A percentile compares a stretch with the other conserved stretches of the same genome.
These are phyloP conservation scores for Pomatostomus ruficeps DNA, from an alignment of 2,113 vertebrate species.

Conservation along the genomic window DNA sequence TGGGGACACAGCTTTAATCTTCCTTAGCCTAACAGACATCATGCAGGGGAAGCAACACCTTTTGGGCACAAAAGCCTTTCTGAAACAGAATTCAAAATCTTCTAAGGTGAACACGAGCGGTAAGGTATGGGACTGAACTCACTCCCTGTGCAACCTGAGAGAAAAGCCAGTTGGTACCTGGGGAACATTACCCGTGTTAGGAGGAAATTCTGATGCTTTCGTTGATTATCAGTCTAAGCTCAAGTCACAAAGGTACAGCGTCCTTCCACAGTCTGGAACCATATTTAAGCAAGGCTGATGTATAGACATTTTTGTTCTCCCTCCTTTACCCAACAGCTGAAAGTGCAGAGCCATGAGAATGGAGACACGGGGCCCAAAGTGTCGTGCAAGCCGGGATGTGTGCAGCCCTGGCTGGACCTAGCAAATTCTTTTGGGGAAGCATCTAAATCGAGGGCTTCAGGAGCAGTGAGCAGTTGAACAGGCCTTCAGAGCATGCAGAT, in stretches of 20 bases:
- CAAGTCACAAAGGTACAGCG: not conserved
- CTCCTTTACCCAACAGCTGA: not conserved
- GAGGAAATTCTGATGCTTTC: not conserved
- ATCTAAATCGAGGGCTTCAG: not conserved
- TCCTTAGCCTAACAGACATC: not conserved
- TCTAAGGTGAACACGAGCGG: not conserved
- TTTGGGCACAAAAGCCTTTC: not conserved
- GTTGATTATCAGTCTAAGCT: not conserved
- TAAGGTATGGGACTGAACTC: not conserved
- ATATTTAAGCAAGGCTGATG: not conserved
- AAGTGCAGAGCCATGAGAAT: not conserved
- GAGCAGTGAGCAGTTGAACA: rapidly evolving
- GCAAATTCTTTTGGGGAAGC: not conserved
- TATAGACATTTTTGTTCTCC: not conserved
- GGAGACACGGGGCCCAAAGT: not conserved
- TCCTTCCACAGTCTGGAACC: not conserved
- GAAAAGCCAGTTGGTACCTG: not conserved
- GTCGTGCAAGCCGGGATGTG: rapidly evolving
- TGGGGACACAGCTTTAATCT: not conserved
- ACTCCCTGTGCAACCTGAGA: not conserved
- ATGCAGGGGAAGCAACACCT: not conserved
- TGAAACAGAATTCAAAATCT: not conserved
- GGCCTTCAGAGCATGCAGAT: not conserved
- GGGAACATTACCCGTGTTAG: not conserved
- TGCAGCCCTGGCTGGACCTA: not conserved